Evolutionary conservation across 2,888 invertebrate species (phyloP).

Genomic region (Pegoplata infirma): DNA sequence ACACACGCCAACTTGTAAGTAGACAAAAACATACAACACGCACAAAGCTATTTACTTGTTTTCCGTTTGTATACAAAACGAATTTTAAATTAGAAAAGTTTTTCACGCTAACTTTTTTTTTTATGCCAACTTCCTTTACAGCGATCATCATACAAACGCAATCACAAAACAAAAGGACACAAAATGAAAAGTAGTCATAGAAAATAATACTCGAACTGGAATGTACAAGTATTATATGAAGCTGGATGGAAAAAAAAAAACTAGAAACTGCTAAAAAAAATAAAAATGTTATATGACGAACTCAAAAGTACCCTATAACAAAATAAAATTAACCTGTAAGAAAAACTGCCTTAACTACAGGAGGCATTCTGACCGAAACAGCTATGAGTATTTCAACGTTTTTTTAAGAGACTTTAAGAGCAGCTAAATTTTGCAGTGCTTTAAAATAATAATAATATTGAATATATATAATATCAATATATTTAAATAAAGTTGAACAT

Average conservation of each 20-base stretch:
- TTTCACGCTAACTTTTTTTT: conserved; percentile 54
- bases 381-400: too few relatives aligned
- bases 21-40: conserved; percentile 18
- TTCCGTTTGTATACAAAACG: conserved; percentile 48
- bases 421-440: too few relatives aligned
- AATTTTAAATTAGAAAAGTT: conserved; percentile 60
- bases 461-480: too few relatives aligned
- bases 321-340: too few relatives aligned
- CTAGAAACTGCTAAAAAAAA: background rate
- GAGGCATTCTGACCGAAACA: too few relatives aligned
- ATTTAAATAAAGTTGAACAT: too few relatives aligned
- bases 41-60: conserved; percentile 50
- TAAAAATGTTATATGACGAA: background rate
- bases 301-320: background rate
- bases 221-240: background rate
- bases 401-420: too few relatives aligned
- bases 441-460: too few relatives aligned
- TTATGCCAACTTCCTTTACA: conserved; percentile 21
- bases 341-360: too few relatives aligned
- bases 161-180: conserved; percentile 49
- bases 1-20: conserved; percentile 16
- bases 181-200: conserved; percentile 50
- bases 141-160: conserved; percentile 29
- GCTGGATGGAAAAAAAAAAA: background rate
- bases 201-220: conserved; percentile 27